Base-by-base conservation (phyloP, 2,113 vertebrate species). In the Scalopus aquaticus region DNA sequence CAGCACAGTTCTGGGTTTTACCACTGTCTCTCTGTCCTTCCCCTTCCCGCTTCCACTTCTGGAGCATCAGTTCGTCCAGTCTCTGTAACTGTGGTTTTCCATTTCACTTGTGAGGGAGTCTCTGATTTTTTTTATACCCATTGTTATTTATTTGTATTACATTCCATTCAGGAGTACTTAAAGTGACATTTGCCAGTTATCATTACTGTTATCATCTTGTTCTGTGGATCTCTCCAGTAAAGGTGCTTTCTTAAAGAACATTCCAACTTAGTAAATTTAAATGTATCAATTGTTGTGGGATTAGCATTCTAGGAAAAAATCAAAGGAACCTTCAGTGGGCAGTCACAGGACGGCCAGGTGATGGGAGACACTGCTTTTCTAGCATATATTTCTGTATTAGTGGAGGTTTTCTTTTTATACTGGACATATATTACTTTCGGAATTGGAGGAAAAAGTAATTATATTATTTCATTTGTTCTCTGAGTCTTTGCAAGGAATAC, bases 341-440 rank as follows among this genome's bases (percentile, higher is more conserved):
- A 86, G 35, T 65, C 30, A 15, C 42, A 62, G 95, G 76, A 51
- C 5, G 37, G 32, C 5, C 42, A 16, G 28, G 37, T 42, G 77
- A n/a, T 42, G 30, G 72, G 81, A 74, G 30, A 51, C n/a, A 35
- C 62, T 88, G 73, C 15, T 37, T 92, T 74, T 88, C 80, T 82
- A 6, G 49, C 74, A 37, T 19, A 88, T 88, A 70, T 79, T 93
- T 96, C 44, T 84, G 37, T 93, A 82, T 85, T 97, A 91, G 88
- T 90, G 80, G 54, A 35, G n/a, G 22, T 91, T 70, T 92, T 74
- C 67, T 88, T 65, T 17, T 46, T 54, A 28, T 94, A 46, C 72
- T 88, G 42, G 96, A 79, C 95, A 88, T 95, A 89, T 90, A 90
- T 90, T 95, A 64, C 76, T 93, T 95, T 96, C 42, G 60, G 54